Base-by-base conservation (phyloP, 2,113 vertebrate genomes). In the Puntigrus tetrazona region DNA sequence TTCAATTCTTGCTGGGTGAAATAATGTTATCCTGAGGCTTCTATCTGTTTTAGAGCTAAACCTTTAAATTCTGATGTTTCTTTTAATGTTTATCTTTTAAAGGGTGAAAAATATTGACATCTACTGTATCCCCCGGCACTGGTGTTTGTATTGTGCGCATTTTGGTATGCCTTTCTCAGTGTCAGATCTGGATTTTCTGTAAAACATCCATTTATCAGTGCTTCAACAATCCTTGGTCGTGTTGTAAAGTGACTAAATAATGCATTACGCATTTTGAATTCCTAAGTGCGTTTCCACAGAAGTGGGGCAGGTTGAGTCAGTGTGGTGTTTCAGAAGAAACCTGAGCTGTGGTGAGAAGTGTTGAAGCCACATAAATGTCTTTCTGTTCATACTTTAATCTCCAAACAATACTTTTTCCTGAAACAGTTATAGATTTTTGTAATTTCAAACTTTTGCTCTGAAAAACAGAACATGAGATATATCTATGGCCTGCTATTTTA, bases 101-200 rank as follows among this genome's bases (percentile, higher is more conserved):
- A 43, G n/a, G n/a, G n/a, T 73, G n/a, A 73, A 22, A 73, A 0
- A 73, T 73, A 73, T 73, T 73, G 38, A 73, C 10, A 73, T 29
- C 22, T 55, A 38, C 34, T 22, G 4, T 70, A 13, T 10, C 63
- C 50, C 20, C 29, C 18, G n/a, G 1, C 67, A 7, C 69, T 47
- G 38, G 18, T 57, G 47, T 77, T 38, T 77, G 74, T 34, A 36
- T n/a, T 14, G 50, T 50, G 38, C 7, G 22, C 5, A 22, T 59
- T 38, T 78, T 38, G 25, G 31, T 25, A 2, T 27, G 18, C 7
- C 86, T 88, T 88, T 85, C 86, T 73, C 83, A 29, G 52, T 84
- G 78, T 87, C 55, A 75, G 59, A 84, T 86, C 72, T 85, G 78
- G 74, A 75, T 5, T 4, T 29, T 43, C 50, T 59, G 65, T 57